Evolutionary conservation across 2,797 vertebrate genomes (phyloP).

Genomic region (Columba guinea): DNA sequence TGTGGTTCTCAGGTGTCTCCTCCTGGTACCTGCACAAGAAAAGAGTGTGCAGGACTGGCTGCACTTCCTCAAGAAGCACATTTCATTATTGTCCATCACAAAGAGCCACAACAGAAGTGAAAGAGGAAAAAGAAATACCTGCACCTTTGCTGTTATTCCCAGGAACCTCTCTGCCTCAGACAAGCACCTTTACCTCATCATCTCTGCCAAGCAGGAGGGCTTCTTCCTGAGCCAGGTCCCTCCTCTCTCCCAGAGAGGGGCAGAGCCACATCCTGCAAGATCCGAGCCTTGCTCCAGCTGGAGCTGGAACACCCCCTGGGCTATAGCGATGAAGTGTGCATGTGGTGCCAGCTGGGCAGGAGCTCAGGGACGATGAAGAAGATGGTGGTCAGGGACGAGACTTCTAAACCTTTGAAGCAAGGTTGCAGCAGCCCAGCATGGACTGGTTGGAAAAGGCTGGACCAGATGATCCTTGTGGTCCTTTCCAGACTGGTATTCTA

Average conservation of each 20-base stretch:
- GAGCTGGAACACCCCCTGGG: too few relatives aligned
- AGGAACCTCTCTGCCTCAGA: background rate
- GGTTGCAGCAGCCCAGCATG: background rate
- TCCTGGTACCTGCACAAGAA: background rate
- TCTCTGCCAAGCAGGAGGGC: background rate
- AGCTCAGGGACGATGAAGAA: background rate
- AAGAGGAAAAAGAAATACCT: fast-evolving
- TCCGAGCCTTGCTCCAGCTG: background rate
- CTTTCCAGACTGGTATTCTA: too few relatives aligned
- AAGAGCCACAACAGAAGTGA: background rate
- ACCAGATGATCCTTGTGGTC: too few relatives aligned
- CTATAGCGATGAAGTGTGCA: background rate
- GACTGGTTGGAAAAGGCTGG: too few relatives aligned
- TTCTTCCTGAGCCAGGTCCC: background rate
- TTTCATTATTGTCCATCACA: background rate
- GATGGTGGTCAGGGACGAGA: background rate
- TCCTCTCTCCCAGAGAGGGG: background rate
- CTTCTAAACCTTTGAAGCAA: background rate
- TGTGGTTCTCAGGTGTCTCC: background rate
- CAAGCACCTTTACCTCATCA: background rate
- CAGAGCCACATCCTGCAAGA: background rate
- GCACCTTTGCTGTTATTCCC: background rate
- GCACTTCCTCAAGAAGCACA: background rate
- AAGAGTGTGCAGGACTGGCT: background rate
- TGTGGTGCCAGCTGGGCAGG: background rate